These are phyloP conservation scores for Gymnoscopelus braueri DNA, from an alignment of 2,797 vertebrate species.

Conservation along the genomic window DNA sequence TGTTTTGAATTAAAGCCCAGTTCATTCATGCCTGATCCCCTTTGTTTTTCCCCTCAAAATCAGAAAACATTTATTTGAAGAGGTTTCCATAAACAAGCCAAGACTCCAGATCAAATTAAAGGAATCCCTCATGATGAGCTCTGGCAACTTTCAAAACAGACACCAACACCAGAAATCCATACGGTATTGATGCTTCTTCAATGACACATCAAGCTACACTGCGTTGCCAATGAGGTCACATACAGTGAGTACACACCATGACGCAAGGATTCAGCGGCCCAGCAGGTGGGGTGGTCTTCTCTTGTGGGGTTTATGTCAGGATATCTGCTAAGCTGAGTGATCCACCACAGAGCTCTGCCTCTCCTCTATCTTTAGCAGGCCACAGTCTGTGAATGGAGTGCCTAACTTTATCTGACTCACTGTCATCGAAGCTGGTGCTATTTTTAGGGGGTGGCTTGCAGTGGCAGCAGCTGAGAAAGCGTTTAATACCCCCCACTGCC, in stretches of 20 bases:
- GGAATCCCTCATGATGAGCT: too few species aligned
- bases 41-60: too few species aligned
- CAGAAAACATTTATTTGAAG: too few species aligned
- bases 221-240: neutral
- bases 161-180: too few species aligned
- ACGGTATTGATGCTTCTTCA: neutral
- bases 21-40: too few species aligned
- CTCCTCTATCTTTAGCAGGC: constrained; percentile 76
- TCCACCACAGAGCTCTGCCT: constrained; percentile 53
- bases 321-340: constrained; percentile 67
- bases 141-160: too few species aligned
- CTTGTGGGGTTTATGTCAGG: constrained; percentile 44
- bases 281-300: constrained; percentile 51
- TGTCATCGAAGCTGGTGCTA: constrained; percentile 77
- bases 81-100: too few species aligned
- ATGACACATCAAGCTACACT: neutral
- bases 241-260: constrained; percentile 24
- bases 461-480: constrained; percentile 81
- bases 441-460: constrained; percentile 77
- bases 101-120: too few species aligned
- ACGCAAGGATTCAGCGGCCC: constrained; percentile 28
- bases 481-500: constrained; percentile 58
- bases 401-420: constrained; percentile 77
- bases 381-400: constrained; percentile 68
- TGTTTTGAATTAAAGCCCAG: too few species aligned